These are phyloP conservation scores for Papilio glaucus DNA, from an alignment of 1,140 invertebrate genomes.

Conservation along the genomic window DNA sequence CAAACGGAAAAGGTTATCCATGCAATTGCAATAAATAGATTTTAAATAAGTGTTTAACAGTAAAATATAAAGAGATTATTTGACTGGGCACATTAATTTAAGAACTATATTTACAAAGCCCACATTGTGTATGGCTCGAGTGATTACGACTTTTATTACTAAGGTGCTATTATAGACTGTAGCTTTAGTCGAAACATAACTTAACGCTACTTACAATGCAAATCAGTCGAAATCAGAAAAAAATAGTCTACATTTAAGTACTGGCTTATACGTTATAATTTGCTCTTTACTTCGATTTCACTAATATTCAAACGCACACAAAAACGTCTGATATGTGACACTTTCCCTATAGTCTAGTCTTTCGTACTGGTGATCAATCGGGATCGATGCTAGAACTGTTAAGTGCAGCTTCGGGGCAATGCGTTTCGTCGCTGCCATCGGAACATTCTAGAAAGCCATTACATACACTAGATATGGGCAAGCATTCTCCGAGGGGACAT, in stretches of 20 bases:
- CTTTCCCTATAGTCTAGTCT: slow-evolving; percentile 15
- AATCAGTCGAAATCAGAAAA: slow-evolving; percentile 34
- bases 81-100: slow-evolving; percentile 54
- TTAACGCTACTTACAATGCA: slow-evolving; percentile 31
- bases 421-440: slow-evolving; percentile 88
- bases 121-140: slow-evolving; percentile 62
- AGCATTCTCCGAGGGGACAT: slow-evolving; percentile 90
- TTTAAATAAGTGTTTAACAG: slow-evolving; percentile 50
- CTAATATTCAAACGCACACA: neutral
- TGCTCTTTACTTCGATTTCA: neutral
- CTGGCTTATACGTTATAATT: slow-evolving; percentile 29
- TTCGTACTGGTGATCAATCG: slow-evolving; percentile 57
- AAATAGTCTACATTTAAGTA: slow-evolving; percentile 34
- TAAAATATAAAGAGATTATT: slow-evolving; percentile 52
- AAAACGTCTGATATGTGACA: neutral
- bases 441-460: slow-evolving; percentile 91
- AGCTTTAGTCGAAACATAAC: slow-evolving; percentile 12
- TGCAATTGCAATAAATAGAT: slow-evolving; percentile 74
- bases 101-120: slow-evolving; percentile 75
- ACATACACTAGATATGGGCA: slow-evolving; percentile 88
- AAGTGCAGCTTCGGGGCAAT: slow-evolving; percentile 63
- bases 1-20: slow-evolving; percentile 80
- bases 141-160: slow-evolving; percentile 25
- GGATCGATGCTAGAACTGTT: slow-evolving; percentile 61
- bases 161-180: neutral